phyloP scores from a whole-genome alignment of 2,888 invertebrate genomes.

The Sthenelais limicola region DNA sequence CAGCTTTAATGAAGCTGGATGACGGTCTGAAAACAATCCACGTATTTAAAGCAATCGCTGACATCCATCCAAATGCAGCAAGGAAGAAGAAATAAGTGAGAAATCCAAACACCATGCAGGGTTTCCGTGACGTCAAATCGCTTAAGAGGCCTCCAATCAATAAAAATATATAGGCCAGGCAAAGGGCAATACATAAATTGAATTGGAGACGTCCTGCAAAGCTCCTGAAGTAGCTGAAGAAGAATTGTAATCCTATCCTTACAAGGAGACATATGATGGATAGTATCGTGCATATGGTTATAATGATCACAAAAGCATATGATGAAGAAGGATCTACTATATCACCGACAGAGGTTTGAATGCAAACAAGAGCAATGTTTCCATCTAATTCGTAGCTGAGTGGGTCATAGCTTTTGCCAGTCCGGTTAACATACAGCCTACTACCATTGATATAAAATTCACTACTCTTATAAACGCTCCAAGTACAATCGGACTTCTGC shows the following conservation, averaged over 20 bases:
- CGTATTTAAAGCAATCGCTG: conserved; percentile 6
- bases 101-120: conserved; percentile 4
- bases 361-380: neutral
- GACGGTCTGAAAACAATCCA: conserved; percentile 17
- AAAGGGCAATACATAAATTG: neutral
- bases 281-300: neutral
- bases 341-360: neutral
- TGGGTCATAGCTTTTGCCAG: neutral
- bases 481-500: conserved; percentile 15
- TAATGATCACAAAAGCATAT: conserved; percentile 5
- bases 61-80: conserved; percentile 13
- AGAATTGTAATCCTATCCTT: conserved; percentile 2
- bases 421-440: neutral
- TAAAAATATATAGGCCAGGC: conserved; percentile 2
- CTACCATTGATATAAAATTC: neutral
- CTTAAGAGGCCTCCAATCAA: conserved; percentile 10
- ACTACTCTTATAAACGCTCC: neutral
- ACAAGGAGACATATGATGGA: neutral
- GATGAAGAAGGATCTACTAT: neutral
- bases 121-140: neutral
- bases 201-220: conserved; percentile 24
- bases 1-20: neutral
- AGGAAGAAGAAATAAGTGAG: conserved; percentile 24
- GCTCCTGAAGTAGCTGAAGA: neutral
- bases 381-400: neutral